A percentile compares a stretch with the other conserved stretches of the same genome.
Conservation (phyloP, 2,797 vertebrate genomes). For the Semotilus atromaculatus region DNA sequence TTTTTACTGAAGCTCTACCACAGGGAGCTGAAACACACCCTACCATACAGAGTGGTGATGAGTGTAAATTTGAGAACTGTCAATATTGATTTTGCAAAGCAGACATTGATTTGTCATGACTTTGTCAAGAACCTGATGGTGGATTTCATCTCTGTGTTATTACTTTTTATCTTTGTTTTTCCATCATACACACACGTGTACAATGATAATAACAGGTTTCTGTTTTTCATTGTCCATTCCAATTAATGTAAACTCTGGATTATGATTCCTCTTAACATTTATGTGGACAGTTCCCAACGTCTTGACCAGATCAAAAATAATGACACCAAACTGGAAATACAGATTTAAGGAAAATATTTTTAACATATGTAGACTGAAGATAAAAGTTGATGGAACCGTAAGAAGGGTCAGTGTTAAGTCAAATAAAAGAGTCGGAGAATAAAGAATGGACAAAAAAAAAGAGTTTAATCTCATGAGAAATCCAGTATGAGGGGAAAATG, state of each 20-base stretch:
- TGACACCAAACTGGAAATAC: neutral
- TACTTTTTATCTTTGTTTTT: neutral
- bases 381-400: neutral
- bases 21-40: slow-evolving; percentile 53
- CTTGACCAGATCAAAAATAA: slow-evolving; percentile 6
- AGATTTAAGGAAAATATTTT: slow-evolving; percentile 6
- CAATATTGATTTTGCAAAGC: slow-evolving; percentile 48
- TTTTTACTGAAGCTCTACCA: slow-evolving; percentile 54
- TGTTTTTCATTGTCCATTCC: neutral
- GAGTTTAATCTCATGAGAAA: neutral
- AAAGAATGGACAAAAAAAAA: neutral
- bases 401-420: neutral
- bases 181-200: neutral
- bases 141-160: slow-evolving; percentile 11
- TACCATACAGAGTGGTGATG: slow-evolving; percentile 13
- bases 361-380: neutral
- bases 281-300: neutral
- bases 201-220: neutral
- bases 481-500: neutral
- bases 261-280: neutral
- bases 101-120: slow-evolving; percentile 42
- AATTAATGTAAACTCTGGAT: slow-evolving; percentile 2
- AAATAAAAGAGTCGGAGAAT: neutral
- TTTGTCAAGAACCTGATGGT: neutral
- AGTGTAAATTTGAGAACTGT: slow-evolving; percentile 54